phyloP scores from a whole-genome alignment of 2,113 vertebrate genomes.

The Antigone vipio region DNA sequence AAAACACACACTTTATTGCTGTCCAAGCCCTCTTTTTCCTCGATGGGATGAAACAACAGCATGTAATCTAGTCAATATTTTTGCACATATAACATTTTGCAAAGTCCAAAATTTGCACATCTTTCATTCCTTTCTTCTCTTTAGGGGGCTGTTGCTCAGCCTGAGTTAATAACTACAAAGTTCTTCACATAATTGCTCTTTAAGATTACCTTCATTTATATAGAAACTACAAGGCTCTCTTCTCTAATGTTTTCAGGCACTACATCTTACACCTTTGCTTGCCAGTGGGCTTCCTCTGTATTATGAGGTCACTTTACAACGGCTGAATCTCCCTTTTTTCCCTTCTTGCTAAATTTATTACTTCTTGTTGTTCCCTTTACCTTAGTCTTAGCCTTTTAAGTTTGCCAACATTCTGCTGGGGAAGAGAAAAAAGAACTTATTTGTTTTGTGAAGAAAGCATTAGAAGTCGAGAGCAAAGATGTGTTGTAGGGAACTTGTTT shows the following conservation, averaged over 20 bases:
- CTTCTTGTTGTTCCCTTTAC: not conserved
- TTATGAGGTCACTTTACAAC: not conserved
- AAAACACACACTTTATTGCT: not conserved
- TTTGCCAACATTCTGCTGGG: not conserved
- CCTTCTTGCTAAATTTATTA: not conserved
- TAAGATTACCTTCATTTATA: not conserved
- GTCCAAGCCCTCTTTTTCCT: not conserved
- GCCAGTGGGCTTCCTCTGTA: not conserved
- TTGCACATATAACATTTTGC: not conserved
- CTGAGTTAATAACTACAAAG: not conserved
- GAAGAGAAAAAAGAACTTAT: not conserved
- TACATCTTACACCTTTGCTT: not conserved
- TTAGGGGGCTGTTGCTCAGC: not conserved
- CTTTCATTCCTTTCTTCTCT: not conserved
- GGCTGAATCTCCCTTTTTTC: not conserved
- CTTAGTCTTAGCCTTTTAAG: not conserved
- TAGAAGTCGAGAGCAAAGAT: fast-evolving
- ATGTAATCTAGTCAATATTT: not conserved
- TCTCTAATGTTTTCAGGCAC: not conserved
- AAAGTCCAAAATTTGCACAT: not conserved
- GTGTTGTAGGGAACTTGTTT: not conserved
- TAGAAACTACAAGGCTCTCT: not conserved
- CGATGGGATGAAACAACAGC: not conserved
- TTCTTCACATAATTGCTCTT: not conserved
- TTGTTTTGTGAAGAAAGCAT: not conserved